Base-by-base conservation (phyloP, 2,888 invertebrate species). In the Dioctria linearis region DNA sequence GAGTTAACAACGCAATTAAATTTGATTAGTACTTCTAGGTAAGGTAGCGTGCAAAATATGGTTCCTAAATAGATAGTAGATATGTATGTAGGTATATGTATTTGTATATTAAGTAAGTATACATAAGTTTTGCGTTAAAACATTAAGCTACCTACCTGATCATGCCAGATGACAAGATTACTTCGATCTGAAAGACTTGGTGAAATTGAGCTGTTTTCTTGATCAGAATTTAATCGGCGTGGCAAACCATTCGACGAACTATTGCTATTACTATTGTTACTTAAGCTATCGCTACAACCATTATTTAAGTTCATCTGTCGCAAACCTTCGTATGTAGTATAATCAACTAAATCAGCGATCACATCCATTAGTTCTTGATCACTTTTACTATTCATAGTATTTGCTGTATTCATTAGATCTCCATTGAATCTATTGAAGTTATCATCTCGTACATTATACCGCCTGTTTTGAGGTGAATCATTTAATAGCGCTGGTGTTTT, bases 111-210 rank as follows among this genome's bases (percentile, higher is more conserved):
- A 25, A 25, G 25, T 25, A 25, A 25, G 25, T 25, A 25, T 25
- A 25, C 25, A 25, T 25, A 25, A 25, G 2, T 25, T 25, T 25
- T 25, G 25, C 25, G 25, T 43, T 59, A 69, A 25, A 43, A 69
- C 49, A 69, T 69, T 43, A 69, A 69, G 37, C 54, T 61, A 81
- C 84, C 83, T 84, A 85, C 85, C 85, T 85, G 85, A 79, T 85
- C 84, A 82, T 83, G 83, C 85, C 85, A 85, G 39, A 84, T 82
- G 76, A 82, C 80, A 61, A 83, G 82, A 83, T 84, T 84, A 80
- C 85, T 85, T 83, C 84, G 81, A 80, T 85, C 85, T 67, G 85
- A 85, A 81, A 84, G 80, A 83, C 85, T 84, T 79, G 85, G 84
- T 80, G 85, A 85, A 75, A 85, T 84, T 54, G 85, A 84, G 82